Evolutionary conservation across 2,797 vertebrate species (phyloP).

Genomic region (Alfaro cultratus): DNA sequence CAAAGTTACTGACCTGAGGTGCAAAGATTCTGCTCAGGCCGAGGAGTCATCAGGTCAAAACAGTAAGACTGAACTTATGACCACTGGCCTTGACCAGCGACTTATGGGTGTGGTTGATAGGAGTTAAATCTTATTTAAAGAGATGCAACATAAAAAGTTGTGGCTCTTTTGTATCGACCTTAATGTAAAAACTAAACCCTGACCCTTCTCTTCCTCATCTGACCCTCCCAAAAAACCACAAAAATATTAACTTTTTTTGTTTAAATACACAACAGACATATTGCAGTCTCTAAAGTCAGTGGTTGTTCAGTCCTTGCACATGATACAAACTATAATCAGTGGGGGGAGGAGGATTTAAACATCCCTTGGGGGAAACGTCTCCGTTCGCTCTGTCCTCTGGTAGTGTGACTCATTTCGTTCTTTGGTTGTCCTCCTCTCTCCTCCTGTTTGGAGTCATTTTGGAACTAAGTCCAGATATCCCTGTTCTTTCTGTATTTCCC

Average conservation of each 20-base stretch:
- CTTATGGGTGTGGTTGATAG: constrained; percentile 26
- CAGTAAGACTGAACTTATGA: constrained; percentile 56
- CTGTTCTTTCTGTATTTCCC: constrained; percentile 20
- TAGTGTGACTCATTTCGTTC: constrained; percentile 3
- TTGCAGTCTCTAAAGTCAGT: constrained; percentile 29
- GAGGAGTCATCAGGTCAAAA: constrained; percentile 56
- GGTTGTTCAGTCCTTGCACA: constrained; percentile 22
- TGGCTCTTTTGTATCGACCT: too few relatives aligned
- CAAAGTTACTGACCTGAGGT: constrained; percentile 77
- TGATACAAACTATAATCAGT: constrained; percentile 13
- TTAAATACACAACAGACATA: background rate
- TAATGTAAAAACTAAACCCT: too few relatives aligned
- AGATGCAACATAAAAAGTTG: too few relatives aligned
- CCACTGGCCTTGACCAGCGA: constrained; percentile 36
- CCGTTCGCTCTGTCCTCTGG: constrained; percentile 14
- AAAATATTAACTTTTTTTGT: background rate
- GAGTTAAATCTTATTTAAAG: too few relatives aligned
- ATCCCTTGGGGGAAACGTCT: background rate
- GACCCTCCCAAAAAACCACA: too few relatives aligned
- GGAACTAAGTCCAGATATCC: constrained; percentile 26
- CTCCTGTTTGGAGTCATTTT: constrained; percentile 43
- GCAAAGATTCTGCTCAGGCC: constrained; percentile 48
- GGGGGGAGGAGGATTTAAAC: constrained; percentile 31
- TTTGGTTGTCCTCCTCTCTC: constrained; percentile 35
- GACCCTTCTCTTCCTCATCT: too few relatives aligned